These are phyloP conservation scores for Priocnemis perturbator DNA, from an alignment of 2,888 invertebrate genomes.

Conservation along the genomic window DNA sequence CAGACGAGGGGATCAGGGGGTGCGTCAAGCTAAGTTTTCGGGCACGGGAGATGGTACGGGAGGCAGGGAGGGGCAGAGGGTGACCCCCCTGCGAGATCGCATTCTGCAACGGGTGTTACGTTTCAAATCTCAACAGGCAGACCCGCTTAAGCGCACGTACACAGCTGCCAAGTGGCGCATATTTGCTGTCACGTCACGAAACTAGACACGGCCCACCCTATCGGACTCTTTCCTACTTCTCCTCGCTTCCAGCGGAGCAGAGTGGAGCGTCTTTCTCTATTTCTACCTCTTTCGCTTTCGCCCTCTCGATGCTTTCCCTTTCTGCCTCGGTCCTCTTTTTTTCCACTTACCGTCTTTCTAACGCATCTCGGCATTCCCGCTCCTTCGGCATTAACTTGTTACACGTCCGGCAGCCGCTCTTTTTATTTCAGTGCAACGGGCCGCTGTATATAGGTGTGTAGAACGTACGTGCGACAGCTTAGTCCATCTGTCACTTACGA, in stretches of 20 bases:
- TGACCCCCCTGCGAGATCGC: conserved; percentile 25
- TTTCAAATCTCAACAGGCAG: conserved; percentile 64
- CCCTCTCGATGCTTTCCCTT: conserved; percentile 4
- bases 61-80: conserved; percentile 17
- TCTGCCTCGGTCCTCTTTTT: conserved; percentile 1
- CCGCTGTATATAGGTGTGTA: conserved; percentile 20
- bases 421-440: conserved; percentile 33
- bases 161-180: conserved; percentile 60
- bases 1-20: conserved; percentile 10
- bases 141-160: conserved; percentile 49
- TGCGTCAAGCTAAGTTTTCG: conserved; percentile 34
- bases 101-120: conserved; percentile 59
- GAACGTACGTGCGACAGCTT: conserved; percentile 22
- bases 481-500: conserved; percentile 49
- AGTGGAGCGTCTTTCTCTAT: neutral
- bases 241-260: conserved; percentile 7
- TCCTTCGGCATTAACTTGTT: conserved; percentile 40
- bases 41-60: conserved; percentile 22
- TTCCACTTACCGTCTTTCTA: conserved; percentile 7
- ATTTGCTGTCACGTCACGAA: conserved; percentile 56
- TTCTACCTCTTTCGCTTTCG: conserved; percentile 2
- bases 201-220: conserved; percentile 55
- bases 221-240: conserved; percentile 23
- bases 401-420: conserved; percentile 21
- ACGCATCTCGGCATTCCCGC: neutral